A percentile compares a stretch with the other conserved stretches of the same genome.
Conservation (phyloP, 1,140 invertebrate species). For the Zaprionus davidi region DNA sequence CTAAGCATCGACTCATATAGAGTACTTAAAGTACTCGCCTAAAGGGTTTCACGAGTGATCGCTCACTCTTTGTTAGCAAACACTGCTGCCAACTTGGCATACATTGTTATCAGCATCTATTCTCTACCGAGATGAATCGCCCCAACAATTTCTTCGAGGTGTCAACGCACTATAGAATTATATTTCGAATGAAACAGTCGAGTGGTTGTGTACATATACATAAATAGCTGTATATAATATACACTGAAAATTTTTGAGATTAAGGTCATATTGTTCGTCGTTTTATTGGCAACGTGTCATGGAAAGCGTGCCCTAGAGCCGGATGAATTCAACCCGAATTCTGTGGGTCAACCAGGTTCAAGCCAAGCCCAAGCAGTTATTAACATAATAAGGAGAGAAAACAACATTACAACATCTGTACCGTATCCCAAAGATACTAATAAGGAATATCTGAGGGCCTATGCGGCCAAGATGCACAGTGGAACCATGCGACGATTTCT, state of each 20-base stretch:
- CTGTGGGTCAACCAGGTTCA: no score
- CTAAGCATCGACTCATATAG: no score
- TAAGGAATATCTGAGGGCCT: constrained; percentile 80
- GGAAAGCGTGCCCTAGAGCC: constrained; percentile 31
- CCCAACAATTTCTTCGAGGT: constrained; percentile 1
- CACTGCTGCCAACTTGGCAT: neutral
- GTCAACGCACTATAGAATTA: constrained; percentile 45
- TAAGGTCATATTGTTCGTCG: constrained; percentile 13
- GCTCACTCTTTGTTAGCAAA: no score
- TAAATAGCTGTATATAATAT: neutral
- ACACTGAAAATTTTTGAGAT: constrained; percentile 35
- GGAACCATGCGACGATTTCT: constrained; percentile 90
- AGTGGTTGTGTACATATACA: neutral
- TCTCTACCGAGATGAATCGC: neutral
- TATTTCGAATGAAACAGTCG: constrained; percentile 44
- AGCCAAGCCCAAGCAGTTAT: no score
- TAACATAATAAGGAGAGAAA: neutral
- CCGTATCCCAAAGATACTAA: neutral
- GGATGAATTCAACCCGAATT: neutral
- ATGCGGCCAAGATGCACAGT: constrained; percentile 82
- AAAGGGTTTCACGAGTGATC: no score
- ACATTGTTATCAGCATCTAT: neutral
- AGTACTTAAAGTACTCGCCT: no score
- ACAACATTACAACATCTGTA: neutral
- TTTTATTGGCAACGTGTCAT: constrained; percentile 8